These are phyloP conservation scores for Ferrisia virgata DNA, from an alignment of 2,888 invertebrate genomes.

Conservation along the genomic window DNA sequence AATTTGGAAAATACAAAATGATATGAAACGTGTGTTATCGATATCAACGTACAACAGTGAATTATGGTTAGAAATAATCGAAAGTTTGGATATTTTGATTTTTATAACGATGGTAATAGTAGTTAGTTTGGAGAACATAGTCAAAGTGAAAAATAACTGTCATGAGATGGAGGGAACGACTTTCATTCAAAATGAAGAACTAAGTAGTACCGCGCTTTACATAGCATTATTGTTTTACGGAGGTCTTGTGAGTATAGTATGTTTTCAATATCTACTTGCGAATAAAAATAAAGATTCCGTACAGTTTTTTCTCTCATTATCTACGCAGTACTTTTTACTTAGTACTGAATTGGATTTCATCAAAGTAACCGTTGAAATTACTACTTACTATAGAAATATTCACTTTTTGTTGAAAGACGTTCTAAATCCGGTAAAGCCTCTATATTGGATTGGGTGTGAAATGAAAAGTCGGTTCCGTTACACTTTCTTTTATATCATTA, in stretches of 20 bases:
- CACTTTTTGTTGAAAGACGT: not conserved
- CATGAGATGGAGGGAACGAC: not conserved
- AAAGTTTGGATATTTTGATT: slow-evolving; percentile 22
- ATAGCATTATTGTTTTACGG: not conserved
- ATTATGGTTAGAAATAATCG: slow-evolving; percentile 20
- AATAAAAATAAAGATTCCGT: not conserved
- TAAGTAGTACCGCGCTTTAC: not conserved
- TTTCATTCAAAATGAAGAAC: not conserved
- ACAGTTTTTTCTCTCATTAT: not conserved
- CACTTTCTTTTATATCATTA: too few species aligned
- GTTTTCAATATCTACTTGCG: not conserved
- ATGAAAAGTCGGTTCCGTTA: not conserved
- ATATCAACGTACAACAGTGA: not conserved
- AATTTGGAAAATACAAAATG: slow-evolving; percentile 31
- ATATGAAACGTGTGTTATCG: not conserved
- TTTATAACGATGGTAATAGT: not conserved
- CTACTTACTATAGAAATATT: not conserved
- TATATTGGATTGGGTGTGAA: not conserved
- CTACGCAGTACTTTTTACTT: not conserved
- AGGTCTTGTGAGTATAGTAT: not conserved
- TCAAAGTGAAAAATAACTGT: not conserved
- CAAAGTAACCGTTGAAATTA: not conserved
- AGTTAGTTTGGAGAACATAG: not conserved
- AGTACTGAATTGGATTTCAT: slow-evolving; percentile 6
- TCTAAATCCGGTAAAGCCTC: not conserved